A percentile compares a stretch with the other conserved stretches of the same genome.
Evolutionary conservation across 2,113 vertebrate species (phyloP).

Genomic region (Cnemophilus loriae): DNA sequence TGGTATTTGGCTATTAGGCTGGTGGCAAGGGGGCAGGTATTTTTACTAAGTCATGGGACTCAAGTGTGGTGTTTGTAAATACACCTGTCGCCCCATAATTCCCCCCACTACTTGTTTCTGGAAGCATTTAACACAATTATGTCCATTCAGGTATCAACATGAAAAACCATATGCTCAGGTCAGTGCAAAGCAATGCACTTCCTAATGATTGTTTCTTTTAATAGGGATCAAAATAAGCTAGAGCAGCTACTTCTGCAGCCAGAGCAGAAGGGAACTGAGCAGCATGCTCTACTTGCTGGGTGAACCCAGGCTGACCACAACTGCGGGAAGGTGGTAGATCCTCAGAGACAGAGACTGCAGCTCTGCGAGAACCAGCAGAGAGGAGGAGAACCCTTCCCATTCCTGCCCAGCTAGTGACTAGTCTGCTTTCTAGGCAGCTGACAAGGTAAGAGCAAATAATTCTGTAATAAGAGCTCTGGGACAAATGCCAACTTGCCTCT

Average conservation of each 20-base stretch:
- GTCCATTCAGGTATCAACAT: neutral
- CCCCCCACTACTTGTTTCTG: neutral
- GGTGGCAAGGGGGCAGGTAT: neutral
- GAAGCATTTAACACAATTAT: neutral
- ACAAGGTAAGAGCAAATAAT: conserved; percentile 1
- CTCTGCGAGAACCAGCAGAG: neutral
- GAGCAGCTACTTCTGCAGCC: neutral
- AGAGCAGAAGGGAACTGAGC: neutral
- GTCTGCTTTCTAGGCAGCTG: neutral
- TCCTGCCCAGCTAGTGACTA: neutral
- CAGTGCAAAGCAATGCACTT: neutral
- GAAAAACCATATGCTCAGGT: neutral
- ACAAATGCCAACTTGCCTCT: neutral
- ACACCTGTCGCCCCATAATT: neutral
- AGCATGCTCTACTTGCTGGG: neutral
- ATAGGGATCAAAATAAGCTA: neutral
- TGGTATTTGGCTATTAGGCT: neutral
- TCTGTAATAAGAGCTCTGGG: neutral
- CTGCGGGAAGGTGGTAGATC: neutral
- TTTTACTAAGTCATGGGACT: neutral
- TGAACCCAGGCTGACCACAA: neutral
- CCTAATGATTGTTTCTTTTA: neutral
- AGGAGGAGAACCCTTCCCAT: neutral
- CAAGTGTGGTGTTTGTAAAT: neutral
- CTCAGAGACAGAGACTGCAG: neutral